Percentiles rank a stretch among this genome's conserved stretches.
Conservation (phyloP, 2,113 vertebrate genomes). For the Neodontobutis hainanensis region DNA sequence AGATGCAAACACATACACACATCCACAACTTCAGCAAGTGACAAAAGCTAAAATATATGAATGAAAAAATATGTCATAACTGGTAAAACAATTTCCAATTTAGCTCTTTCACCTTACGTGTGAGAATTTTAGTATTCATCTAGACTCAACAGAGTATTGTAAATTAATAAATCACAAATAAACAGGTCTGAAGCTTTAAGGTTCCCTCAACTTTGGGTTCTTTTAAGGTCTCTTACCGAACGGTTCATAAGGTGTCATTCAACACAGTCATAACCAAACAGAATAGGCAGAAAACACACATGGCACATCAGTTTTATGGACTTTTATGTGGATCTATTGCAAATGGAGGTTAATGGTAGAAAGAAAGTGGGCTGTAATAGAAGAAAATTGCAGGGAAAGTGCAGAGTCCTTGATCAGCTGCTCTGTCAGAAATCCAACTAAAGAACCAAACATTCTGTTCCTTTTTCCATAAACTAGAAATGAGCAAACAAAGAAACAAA, state of each 20-base stretch:
- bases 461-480: not conserved
- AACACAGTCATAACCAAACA: not conserved
- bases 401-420: conserved; percentile 1
- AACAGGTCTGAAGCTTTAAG: not conserved
- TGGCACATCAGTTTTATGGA: not conserved
- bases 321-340: not conserved
- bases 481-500: conserved; percentile 30
- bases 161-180: not conserved
- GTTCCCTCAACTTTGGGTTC: not conserved
- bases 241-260: not conserved
- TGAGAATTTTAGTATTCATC: too few relatives aligned
- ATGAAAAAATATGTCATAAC: too few relatives aligned
- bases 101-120: too few relatives aligned
- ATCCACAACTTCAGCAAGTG: too few relatives aligned
- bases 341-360: not conserved
- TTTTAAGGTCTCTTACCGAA: not conserved
- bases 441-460: conserved; percentile 14
- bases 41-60: too few relatives aligned
- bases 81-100: too few relatives aligned
- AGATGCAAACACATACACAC: too few relatives aligned
- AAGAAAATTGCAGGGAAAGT: conserved; percentile 7
- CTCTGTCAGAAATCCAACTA: not conserved
- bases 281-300: not conserved
- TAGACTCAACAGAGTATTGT: not conserved
- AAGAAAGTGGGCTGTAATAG: not conserved